Evolutionary conservation across 2,113 vertebrate species (phyloP), one percentile per base, ranked within the genome.

Genomic region (Uropsilus gracilis): DNA sequence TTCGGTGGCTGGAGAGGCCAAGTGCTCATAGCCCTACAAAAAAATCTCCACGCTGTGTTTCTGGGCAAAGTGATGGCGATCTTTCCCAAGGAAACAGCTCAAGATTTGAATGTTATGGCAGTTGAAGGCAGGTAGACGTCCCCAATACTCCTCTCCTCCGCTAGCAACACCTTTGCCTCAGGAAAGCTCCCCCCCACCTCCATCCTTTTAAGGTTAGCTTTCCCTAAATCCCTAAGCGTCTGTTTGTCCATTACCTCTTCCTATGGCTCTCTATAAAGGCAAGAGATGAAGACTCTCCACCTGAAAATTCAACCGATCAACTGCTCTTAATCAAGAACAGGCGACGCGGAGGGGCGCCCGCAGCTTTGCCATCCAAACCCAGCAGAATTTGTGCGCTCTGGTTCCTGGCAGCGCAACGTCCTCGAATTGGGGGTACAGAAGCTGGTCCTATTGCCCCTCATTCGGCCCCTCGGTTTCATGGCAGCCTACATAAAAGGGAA

Each of bases 141-240:
- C 53, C 78, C 57, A 76, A 7, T 12, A 88, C 37, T 84, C n/a
- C 28, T 63, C 42, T 88, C n/a, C 6, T 81, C 55, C 12, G 9
- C 39, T 77, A 61, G 26, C 55, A 86, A 78, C 26, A 73, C 83
- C 50, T 95, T 89, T 73, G 83, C 86, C 72, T 81, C 53, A 48
- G 0, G 6, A 75, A 83, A 90, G 24, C 68, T 55, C 12, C 30
- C n/a, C n/a, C n/a, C n/a, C n/a, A n/a, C n/a, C n/a, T n/a, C n/a
- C 76, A 86, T 30, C 61, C 26, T 86, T 89, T 80, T 8, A 6
- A 92, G 55, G 44, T 89, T 90, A 91, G 69, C 80, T 87, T 88
- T 76, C 42, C 46, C 73, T 34, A 39, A 64, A 92, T 37, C 76
- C 48, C 26, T 13, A 53, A 39, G 90, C 78, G 30, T 75, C 80